phyloP scores from a whole-genome alignment of 2,888 invertebrate genomes.

The Sminthurinus aureus region DNA sequence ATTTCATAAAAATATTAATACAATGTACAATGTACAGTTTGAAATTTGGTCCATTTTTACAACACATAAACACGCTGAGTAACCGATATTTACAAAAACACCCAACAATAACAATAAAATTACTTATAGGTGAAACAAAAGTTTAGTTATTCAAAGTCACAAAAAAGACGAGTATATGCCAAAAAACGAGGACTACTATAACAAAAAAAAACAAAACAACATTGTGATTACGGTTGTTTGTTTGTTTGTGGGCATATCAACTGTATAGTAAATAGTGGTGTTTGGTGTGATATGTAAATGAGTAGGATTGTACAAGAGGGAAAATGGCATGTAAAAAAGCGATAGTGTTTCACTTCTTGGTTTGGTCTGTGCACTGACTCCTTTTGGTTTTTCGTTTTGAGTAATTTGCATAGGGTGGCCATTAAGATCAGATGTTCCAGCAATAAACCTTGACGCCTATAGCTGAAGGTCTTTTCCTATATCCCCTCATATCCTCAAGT shows the following conservation, averaged over 20 bases:
- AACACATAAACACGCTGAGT: too few species aligned
- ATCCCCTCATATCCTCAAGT: background rate
- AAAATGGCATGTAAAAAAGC: background rate
- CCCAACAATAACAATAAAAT: too few species aligned
- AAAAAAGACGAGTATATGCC: too few species aligned
- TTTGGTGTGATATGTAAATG: background rate
- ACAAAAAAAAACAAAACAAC: background rate
- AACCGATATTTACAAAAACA: too few species aligned
- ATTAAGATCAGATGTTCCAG: constrained; percentile 52
- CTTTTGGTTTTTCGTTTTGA: constrained; percentile 29
- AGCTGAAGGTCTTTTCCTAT: constrained; percentile 46
- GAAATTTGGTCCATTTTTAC: too few species aligned
- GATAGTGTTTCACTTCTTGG: constrained; percentile 33
- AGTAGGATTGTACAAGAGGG: background rate
- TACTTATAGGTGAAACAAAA: too few species aligned
- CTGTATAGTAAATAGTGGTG: background rate
- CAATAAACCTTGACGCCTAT: constrained; percentile 44
- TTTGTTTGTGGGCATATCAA: too few species aligned
- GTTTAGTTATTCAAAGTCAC: too few species aligned
- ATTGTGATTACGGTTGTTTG: background rate
- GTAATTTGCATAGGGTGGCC: constrained; percentile 48
- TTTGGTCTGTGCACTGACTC: background rate
- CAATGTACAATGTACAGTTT: too few species aligned
- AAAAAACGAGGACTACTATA: background rate
- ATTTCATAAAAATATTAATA: too few species aligned